These are phyloP conservation scores for Mus musculus DNA, from an alignment of 2,113 vertebrate genomes.

Conservation along the genomic window GRCm39 chrX:7564001-7564500, in stretches of 20 bases:
- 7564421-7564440: neutral
- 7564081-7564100: neutral
- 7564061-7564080: neutral
- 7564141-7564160: neutral
- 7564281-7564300: neutral
- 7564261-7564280: neutral
- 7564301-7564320: neutral
- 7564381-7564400: neutral
- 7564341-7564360: neutral
- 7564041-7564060: neutral
- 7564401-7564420: neutral
- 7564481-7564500: neutral
- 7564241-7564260: slow-evolving; percentile 22
- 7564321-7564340: neutral
- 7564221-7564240: neutral
- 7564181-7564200: neutral
- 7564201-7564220: slow-evolving; percentile 1
- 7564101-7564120: neutral
- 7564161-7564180: neutral
- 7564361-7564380: neutral
- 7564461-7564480: neutral
- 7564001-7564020: slow-evolving; percentile 16
- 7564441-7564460: neutral
- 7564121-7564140: neutral
- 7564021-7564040: neutral